Percentiles rank a stretch among this genome's conserved stretches.
phyloP scores from a whole-genome alignment of 1,140 invertebrate genomes.

The Cotesia chilonis region DNA sequence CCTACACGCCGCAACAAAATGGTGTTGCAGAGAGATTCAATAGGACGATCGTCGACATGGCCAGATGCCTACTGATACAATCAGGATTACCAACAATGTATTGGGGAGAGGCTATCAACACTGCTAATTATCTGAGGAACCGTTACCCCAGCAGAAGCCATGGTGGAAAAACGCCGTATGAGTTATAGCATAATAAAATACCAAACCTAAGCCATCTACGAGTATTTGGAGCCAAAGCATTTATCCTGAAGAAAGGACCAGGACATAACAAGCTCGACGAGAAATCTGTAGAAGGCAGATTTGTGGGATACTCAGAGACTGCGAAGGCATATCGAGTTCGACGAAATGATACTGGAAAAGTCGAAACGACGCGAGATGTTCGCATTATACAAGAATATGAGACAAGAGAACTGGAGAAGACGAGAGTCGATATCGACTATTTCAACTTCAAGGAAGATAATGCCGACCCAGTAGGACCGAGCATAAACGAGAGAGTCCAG shows the following conservation, averaged over 20 bases:
- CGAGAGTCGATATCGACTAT: too few species aligned
- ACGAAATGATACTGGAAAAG: not conserved
- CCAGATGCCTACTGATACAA: slow-evolving; percentile 47
- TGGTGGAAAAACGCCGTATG: slow-evolving; percentile 48
- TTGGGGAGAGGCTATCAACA: slow-evolving; percentile 54
- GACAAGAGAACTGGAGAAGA: too few species aligned
- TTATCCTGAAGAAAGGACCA: slow-evolving; percentile 47
- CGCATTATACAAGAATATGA: not conserved
- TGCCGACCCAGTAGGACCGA: too few species aligned
- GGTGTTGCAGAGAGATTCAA: slow-evolving; percentile 48
- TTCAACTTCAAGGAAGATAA: too few species aligned
- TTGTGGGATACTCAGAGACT: slow-evolving; percentile 53
- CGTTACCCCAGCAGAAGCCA: slow-evolving; percentile 38
- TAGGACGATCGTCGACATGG: slow-evolving; percentile 26
- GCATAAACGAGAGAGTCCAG: too few species aligned
- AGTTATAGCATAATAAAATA: slow-evolving; percentile 51
- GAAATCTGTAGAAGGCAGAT: slow-evolving; percentile 41
- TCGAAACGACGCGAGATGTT: not conserved
- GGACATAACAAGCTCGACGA: slow-evolving; percentile 47
- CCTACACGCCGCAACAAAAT: slow-evolving; percentile 51
- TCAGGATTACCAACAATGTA: slow-evolving; percentile 41
- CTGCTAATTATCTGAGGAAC: slow-evolving; percentile 53
- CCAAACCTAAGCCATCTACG: slow-evolving; percentile 49
- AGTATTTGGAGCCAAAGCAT: slow-evolving; percentile 53
- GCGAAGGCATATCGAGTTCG: slow-evolving; percentile 51